Conservation (phyloP, 53 echinoderm and acorn worm genomes). For the Holothuria scabra region DNA sequence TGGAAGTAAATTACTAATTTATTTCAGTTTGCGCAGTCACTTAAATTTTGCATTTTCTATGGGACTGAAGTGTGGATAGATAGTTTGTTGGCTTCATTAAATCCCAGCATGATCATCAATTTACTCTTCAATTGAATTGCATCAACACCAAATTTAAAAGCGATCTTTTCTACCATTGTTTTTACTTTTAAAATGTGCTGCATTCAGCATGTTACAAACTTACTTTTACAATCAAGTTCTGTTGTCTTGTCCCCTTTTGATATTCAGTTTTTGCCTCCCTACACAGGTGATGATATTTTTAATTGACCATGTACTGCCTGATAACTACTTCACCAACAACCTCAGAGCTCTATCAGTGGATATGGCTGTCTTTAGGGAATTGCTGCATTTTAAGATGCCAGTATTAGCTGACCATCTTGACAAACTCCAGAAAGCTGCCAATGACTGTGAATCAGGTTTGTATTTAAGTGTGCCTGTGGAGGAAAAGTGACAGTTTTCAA, state of each 20-base stretch:
- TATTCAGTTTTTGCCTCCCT: background rate
- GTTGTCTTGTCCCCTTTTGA: background rate
- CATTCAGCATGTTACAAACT: too few species aligned
- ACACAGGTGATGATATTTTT: slow-evolving; percentile 96
- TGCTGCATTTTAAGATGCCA: slow-evolving; percentile 95
- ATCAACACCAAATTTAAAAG: too few species aligned
- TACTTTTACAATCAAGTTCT: background rate
- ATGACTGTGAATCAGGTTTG: slow-evolving; percentile 82
- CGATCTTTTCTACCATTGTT: too few species aligned
- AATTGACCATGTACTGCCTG: slow-evolving; percentile 98
- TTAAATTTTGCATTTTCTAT: too few species aligned
- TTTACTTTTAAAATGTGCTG: too few species aligned
- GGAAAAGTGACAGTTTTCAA: too few species aligned
- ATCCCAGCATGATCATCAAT: too few species aligned
- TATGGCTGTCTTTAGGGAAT: slow-evolving; percentile 99
- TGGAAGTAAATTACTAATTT: too few species aligned
- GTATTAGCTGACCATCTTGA: slow-evolving; percentile 92
- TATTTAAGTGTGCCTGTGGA: background rate
- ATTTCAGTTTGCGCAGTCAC: too few species aligned
- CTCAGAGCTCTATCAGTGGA: slow-evolving; percentile 96
- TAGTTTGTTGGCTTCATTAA: too few species aligned
- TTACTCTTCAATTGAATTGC: too few species aligned
- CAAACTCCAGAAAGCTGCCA: slow-evolving; percentile 91
- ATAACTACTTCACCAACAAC: slow-evolving; percentile 98
- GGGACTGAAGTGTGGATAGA: too few species aligned